A percentile compares a stretch with the other conserved stretches of the same genome.
phyloP scores from a whole-genome alignment of 1,140 invertebrate genomes.

The Cydia amplana region DNA sequence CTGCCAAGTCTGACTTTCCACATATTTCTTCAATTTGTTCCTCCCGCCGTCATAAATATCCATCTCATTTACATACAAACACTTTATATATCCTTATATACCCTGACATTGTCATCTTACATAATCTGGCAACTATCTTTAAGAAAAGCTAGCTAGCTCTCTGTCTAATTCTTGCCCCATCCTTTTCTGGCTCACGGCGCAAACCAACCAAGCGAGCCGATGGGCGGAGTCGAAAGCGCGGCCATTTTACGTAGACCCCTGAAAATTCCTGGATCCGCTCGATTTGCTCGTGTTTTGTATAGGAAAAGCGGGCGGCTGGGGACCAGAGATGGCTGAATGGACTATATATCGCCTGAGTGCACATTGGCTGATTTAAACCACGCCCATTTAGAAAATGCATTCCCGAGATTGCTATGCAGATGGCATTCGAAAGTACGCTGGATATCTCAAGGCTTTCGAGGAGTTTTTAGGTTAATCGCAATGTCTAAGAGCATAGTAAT shows the following conservation, averaged over 20 bases:
- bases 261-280: slow-evolving; percentile 52
- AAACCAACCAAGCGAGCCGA: slow-evolving; percentile 64
- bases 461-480: slow-evolving; percentile 68
- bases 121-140: slow-evolving; percentile 72
- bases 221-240: slow-evolving; percentile 63
- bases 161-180: slow-evolving; percentile 63
- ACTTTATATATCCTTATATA: slow-evolving; percentile 65
- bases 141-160: slow-evolving; percentile 67
- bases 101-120: slow-evolving; percentile 59
- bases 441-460: slow-evolving; percentile 50
- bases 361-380: slow-evolving; percentile 74
- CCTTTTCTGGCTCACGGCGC: slow-evolving; percentile 55
- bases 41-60: slow-evolving; percentile 65
- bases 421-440: slow-evolving; percentile 57
- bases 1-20: slow-evolving; percentile 52
- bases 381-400: slow-evolving; percentile 74
- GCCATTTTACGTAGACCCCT: slow-evolving; percentile 56
- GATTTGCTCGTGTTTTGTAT: slow-evolving; percentile 45
- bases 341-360: slow-evolving; percentile 76
- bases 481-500: slow-evolving; percentile 25
- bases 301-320: slow-evolving; percentile 42
- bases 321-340: slow-evolving; percentile 54
- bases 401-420: slow-evolving; percentile 77
- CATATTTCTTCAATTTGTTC: slow-evolving; percentile 66
- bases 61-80: slow-evolving; percentile 71